Evolutionary conservation across 2,888 invertebrate genomes (phyloP).

Genomic region (Drosophila rellima): DNA sequence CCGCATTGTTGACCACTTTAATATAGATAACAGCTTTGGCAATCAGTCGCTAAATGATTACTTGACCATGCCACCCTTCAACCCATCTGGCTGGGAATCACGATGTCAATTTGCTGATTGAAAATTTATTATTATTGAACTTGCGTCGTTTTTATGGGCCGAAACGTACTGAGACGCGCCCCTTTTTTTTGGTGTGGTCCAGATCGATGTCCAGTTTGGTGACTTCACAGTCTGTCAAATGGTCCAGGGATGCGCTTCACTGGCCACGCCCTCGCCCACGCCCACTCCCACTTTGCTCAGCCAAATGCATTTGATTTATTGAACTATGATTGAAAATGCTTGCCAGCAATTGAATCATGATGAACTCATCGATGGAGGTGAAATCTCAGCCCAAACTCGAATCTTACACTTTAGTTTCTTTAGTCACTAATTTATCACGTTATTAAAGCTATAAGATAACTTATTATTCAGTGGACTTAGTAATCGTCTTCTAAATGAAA

Average conservation of each 20-base stretch:
- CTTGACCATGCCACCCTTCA: slow-evolving; percentile 57
- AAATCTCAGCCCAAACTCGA: slow-evolving; percentile 3
- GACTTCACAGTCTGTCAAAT: slow-evolving; percentile 7
- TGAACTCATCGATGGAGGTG: slow-evolving; percentile 7
- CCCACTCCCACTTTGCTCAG: slow-evolving; percentile 38
- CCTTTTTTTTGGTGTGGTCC: slow-evolving; percentile 16
- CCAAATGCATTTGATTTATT: slow-evolving; percentile 72
- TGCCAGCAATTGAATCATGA: slow-evolving; percentile 28
- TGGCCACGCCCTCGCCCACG: slow-evolving; percentile 66
- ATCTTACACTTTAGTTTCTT: slow-evolving; percentile 8
- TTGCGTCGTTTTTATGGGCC: slow-evolving; percentile 65
- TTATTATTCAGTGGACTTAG: background rate
- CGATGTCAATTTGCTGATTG: slow-evolving; percentile 86
- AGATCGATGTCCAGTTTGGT: slow-evolving; percentile 15
- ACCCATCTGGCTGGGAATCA: slow-evolving; percentile 65
- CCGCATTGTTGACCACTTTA: slow-evolving; percentile 56
- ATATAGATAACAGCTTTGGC: slow-evolving; percentile 73
- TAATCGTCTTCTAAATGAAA: background rate
- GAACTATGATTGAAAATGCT: slow-evolving; percentile 38
- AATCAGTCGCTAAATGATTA: slow-evolving; percentile 68
- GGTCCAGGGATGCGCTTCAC: slow-evolving; percentile 46
- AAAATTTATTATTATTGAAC: slow-evolving; percentile 82
- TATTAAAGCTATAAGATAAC: slow-evolving; percentile 1
- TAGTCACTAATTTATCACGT: slow-evolving; percentile 13
- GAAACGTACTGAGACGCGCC: slow-evolving; percentile 44